These are phyloP conservation scores for Stegophylla sp. DNA, from an alignment of 2,888 invertebrate genomes.

Conservation along the genomic window DNA sequence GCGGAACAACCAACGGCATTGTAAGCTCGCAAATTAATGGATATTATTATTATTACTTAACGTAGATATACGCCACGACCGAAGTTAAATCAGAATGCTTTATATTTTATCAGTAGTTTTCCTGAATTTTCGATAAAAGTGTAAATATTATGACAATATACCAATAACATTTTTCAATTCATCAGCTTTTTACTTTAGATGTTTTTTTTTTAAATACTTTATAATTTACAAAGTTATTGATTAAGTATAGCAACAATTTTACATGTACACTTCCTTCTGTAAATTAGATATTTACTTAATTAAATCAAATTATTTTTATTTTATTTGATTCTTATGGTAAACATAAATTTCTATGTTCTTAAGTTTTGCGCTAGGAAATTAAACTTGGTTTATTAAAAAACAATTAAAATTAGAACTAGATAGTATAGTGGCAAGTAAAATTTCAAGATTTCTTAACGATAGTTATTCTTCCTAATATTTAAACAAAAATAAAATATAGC, in stretches of 20 bases:
- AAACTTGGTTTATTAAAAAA: no score
- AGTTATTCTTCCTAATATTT: no score
- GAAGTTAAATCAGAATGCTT: background rate
- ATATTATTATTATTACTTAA: constrained; percentile 43
- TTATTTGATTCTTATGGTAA: no score
- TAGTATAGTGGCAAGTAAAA: no score
- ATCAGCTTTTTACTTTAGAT: no score
- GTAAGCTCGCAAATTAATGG: constrained; percentile 50
- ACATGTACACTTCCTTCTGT: background rate
- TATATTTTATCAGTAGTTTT: background rate
- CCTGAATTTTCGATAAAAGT: background rate
- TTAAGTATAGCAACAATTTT: background rate
- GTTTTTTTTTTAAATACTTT: background rate
- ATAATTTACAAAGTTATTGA: background rate
- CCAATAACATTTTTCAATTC: background rate
- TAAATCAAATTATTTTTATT: background rate
- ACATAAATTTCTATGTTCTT: no score
- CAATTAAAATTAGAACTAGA: no score
- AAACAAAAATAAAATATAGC: no score
- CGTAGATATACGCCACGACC: background rate
- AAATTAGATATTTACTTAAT: constrained; percentile 42
- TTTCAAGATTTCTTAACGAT: no score
- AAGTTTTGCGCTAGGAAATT: no score
- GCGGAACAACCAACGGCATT: constrained; percentile 1
- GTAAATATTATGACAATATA: background rate